Evolutionary conservation across 2,113 vertebrate species (phyloP), one percentile per base, ranked within the genome.

Genomic region (Campylomormyrus tamandua): DNA sequence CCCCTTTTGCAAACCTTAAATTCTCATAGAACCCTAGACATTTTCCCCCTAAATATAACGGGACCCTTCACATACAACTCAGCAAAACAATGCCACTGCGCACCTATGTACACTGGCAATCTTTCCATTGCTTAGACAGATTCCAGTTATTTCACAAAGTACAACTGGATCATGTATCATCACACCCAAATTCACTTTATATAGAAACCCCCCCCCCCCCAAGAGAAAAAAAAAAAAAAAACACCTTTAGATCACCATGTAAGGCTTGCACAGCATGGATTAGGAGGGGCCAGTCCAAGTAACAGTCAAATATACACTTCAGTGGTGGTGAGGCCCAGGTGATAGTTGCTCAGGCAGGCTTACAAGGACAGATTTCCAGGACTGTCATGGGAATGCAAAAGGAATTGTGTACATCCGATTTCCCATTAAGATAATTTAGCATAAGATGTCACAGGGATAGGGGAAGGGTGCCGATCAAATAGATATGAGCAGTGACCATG

Each of bases 341-440:
- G 7, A 87, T 11, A 91, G 91, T 50, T 50, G 92, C 53, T 89
- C 53, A 84, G 93, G 91, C 92, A 93, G 94, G 93, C 93, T 92
- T 92, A 35, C 90, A 87, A 90, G 74, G 89, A 93, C 35, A 35
- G 35, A 49, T 89, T 93, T 85, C 5, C 56, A 92, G 21, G 8
- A 88, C 84, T 42, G 19, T 74, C 85, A 91, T 89, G 80, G 52
- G 49, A 31, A 15, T 80, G 74, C 74, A 80, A 80, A n/a, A 17
- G 74, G 2, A 19, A 19, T 2, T 42, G 74, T 35, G 35, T 80
- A 42, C 35, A 80, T 19, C 31, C 15, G 42, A 80, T 7, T 80
- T 39, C 74, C 35, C 74, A 80, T 80, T 42, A 80, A 42, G 17
- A 42, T 77, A 35, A 77, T 39, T 66, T 27, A 66, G 58, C n/a